Evolutionary conservation across 1,140 invertebrate species (phyloP).

Genomic region (Hydropsyche tenuis): DNA sequence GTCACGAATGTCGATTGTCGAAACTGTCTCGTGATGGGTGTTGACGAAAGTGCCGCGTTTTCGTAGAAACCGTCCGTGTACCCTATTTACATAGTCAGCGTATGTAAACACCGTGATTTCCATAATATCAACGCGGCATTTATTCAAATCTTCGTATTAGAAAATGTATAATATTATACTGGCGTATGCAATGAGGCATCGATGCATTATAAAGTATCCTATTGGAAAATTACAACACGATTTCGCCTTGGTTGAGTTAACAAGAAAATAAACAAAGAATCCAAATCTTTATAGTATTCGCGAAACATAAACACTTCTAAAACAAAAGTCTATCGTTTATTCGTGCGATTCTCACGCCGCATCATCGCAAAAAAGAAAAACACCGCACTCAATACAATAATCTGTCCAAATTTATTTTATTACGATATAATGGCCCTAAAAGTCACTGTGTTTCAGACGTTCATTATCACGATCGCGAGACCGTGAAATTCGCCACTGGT

Average conservation of each 20-base stretch:
- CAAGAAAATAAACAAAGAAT: too few species aligned
- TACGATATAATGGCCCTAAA: background rate
- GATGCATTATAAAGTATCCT: too few species aligned
- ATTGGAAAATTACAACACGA: too few species aligned
- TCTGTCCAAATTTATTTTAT: background rate
- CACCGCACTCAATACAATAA: too few species aligned
- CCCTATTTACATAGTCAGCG: background rate
- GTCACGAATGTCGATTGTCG: conserved; percentile 17
- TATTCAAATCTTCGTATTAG: background rate
- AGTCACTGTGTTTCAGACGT: background rate
- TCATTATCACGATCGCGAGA: background rate
- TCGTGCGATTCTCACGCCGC: too few species aligned
- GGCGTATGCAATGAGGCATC: too few species aligned
- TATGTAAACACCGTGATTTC: background rate
- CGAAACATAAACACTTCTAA: too few species aligned
- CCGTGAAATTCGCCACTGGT: background rate
- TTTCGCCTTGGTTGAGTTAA: too few species aligned
- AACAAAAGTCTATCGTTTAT: too few species aligned
- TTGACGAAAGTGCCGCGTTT: background rate
- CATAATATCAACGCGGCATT: conserved; percentile 1
- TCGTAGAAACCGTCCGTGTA: background rate
- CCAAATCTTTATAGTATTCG: too few species aligned
- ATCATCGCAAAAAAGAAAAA: too few species aligned
- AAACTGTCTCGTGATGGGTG: background rate
- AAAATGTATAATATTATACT: too few species aligned